phyloP scores from a whole-genome alignment of 2,797 vertebrate species.

The Lagorchestes hirsutus region DNA sequence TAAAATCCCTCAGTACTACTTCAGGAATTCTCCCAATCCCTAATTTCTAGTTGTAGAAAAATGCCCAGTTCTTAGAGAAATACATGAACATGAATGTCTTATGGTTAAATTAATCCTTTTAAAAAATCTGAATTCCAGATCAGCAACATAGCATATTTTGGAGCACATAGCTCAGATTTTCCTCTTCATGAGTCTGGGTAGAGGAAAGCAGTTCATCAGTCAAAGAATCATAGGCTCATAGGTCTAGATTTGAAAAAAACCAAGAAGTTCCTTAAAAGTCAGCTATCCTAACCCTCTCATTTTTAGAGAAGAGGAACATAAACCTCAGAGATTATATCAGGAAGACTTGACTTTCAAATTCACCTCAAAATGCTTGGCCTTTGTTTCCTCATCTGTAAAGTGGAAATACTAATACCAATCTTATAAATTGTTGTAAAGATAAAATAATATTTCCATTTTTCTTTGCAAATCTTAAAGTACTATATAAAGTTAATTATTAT shows the following conservation, averaged over 20 bases:
- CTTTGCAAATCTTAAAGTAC: neutral
- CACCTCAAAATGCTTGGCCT: neutral
- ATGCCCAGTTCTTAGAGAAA: conserved; percentile 22
- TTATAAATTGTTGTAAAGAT: neutral
- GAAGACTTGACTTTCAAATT: no score
- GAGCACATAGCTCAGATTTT: neutral
- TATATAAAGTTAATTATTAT: neutral
- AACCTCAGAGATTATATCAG: neutral
- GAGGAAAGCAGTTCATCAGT: neutral
- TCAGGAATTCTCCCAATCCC: neutral
- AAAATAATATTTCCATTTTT: neutral
- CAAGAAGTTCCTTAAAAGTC: neutral
- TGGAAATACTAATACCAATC: neutral
- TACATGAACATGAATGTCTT: neutral
- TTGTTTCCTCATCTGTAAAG: neutral
- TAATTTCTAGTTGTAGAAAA: conserved; percentile 18
- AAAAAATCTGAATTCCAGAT: neutral
- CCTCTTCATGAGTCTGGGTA: neutral
- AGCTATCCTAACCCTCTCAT: neutral
- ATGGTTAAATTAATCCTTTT: neutral
- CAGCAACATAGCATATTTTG: neutral
- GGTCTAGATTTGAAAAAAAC: neutral
- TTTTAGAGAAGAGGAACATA: neutral
- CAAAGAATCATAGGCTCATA: neutral
- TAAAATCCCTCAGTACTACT: neutral